These are phyloP conservation scores for Goniozus legneri DNA, from an alignment of 1,140 invertebrate genomes.

Conservation along the genomic window DNA sequence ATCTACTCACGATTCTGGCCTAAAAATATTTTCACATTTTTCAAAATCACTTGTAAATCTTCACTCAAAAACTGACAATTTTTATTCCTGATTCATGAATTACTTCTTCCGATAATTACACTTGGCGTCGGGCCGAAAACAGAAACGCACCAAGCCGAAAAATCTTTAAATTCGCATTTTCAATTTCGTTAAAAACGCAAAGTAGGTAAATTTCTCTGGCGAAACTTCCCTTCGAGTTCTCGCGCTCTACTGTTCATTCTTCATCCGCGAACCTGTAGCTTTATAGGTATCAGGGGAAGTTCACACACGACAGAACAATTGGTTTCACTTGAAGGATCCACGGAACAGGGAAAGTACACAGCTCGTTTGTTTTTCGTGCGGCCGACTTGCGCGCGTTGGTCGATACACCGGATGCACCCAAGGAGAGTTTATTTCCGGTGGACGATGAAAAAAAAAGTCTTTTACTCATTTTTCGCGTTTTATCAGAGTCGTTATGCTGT, in stretches of 20 bases:
- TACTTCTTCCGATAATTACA: too few species aligned
- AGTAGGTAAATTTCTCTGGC: too few species aligned
- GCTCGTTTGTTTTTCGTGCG: conserved; percentile 15
- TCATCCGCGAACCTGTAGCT: conserved; percentile 22
- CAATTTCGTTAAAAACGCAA: too few species aligned
- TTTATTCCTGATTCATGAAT: too few species aligned
- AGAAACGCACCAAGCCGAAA: too few species aligned
- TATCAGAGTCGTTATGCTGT: conserved; percentile 19
- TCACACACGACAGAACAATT: conserved; percentile 48
- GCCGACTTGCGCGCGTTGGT: conserved; percentile 6
- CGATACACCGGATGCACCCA: conserved; percentile 47
- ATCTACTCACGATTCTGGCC: too few species aligned
- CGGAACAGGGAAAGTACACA: conserved; percentile 49
- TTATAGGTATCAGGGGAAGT: conserved; percentile 42
- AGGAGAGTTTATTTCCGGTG: conserved; percentile 28
- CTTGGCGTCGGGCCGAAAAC: too few species aligned
- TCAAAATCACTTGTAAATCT: too few species aligned
- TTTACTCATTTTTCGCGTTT: too few species aligned
- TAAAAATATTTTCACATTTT: too few species aligned
- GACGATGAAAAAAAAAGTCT: conserved; percentile 1
- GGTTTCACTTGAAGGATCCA: conserved; percentile 45
- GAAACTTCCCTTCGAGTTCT: conserved; percentile 11
- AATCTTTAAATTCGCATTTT: too few species aligned
- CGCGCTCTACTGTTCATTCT: conserved; percentile 38
- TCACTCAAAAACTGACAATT: too few species aligned